These are phyloP conservation scores for Solenopsis invicta DNA, from an alignment of 1,140 invertebrate genomes.

Conservation along the genomic window DNA sequence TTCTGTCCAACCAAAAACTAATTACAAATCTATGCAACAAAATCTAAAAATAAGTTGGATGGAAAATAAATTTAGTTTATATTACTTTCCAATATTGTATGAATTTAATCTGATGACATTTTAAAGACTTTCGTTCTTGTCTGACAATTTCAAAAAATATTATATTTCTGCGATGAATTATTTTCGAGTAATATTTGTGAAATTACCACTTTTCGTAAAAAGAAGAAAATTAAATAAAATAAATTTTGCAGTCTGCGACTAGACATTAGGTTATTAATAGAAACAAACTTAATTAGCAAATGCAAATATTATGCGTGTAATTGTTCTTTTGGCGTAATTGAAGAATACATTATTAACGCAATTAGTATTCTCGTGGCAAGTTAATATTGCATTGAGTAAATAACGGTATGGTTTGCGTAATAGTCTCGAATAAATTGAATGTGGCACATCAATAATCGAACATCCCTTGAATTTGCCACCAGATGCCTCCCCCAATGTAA, in stretches of 20 bases:
- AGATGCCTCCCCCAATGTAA: not conserved
- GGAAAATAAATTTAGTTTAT: not conserved
- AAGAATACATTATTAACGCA: slow-evolving; percentile 61
- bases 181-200: not conserved
- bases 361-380: slow-evolving; percentile 43
- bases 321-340: slow-evolving; percentile 51
- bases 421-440: slow-evolving; percentile 62
- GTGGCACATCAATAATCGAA: slow-evolving; percentile 53
- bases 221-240: not conserved
- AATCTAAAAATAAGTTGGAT: slow-evolving; percentile 35
- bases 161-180: not conserved
- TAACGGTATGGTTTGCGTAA: slow-evolving; percentile 40
- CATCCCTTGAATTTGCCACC: slow-evolving; percentile 35
- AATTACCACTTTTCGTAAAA: not conserved
- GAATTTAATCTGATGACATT: slow-evolving; percentile 6
- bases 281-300: slow-evolving; percentile 46
- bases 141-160: not conserved
- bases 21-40: slow-evolving; percentile 51
- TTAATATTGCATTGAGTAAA: slow-evolving; percentile 59
- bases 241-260: not conserved
- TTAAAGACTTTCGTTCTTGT: not conserved
- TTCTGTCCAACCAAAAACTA: slow-evolving; percentile 29
- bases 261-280: slow-evolving; percentile 45
- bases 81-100: slow-evolving; percentile 4
- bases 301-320: slow-evolving; percentile 46